A percentile compares a stretch with the other conserved stretches of the same genome.
These are phyloP conservation scores for Ornithoptera priamus DNA, from an alignment of 2,888 invertebrate genomes.

Conservation along the genomic window DNA sequence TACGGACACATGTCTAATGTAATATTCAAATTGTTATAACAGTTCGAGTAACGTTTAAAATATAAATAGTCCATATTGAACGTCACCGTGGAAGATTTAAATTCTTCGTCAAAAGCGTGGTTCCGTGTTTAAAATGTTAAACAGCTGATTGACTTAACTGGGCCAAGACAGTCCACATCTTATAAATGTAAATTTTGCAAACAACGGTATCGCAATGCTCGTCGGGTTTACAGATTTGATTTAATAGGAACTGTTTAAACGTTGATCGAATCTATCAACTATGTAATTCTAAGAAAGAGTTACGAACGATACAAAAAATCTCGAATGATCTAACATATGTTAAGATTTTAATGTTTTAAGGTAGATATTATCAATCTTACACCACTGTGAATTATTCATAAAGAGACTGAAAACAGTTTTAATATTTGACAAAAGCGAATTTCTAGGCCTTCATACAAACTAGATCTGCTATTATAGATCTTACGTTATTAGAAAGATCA, in stretches of 20 bases:
- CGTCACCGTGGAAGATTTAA: slow-evolving; percentile 10
- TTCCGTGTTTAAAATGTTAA: slow-evolving; percentile 18
- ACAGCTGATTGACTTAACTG: slow-evolving; percentile 24
- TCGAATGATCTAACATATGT: too few relatives aligned
- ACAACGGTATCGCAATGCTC: slow-evolving; percentile 21
- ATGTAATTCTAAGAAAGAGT: background rate
- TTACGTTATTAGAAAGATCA: background rate
- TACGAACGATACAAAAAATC: too few relatives aligned
- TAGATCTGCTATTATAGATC: background rate
- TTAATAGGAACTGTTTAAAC: slow-evolving; percentile 19
- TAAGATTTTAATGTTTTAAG: too few relatives aligned
- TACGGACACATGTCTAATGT: too few relatives aligned
- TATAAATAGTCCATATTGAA: background rate
- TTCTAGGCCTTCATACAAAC: background rate
- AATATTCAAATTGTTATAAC: too few relatives aligned
- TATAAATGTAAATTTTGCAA: slow-evolving; percentile 25
- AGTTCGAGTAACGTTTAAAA: background rate
- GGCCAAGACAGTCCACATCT: slow-evolving; percentile 21
- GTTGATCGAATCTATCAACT: background rate
- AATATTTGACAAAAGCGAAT: background rate
- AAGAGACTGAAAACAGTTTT: background rate
- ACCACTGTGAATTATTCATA: too few relatives aligned
- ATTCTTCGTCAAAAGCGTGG: slow-evolving; percentile 21
- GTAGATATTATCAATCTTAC: too few relatives aligned
- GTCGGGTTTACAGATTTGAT: slow-evolving; percentile 24